Base-by-base conservation (phyloP, 2,797 vertebrate genomes). In the Columba guinea region DNA sequence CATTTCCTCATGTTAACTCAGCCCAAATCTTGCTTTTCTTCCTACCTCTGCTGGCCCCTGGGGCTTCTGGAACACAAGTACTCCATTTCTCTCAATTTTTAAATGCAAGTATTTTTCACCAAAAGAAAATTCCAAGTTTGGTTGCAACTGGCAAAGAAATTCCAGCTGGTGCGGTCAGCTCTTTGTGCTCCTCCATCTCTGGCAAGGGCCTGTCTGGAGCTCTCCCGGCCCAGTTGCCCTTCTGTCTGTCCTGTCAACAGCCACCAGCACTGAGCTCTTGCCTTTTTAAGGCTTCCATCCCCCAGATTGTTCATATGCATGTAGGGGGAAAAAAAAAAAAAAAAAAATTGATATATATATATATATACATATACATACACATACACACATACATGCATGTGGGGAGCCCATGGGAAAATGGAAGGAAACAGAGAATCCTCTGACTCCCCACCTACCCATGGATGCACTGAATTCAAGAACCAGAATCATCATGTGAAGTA, bases 121-220 rank as follows among this genome's bases (percentile, higher is more conserved):
- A 49, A 88, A 84, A 51, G 11, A 59, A 52, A 51, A 16, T n/a
- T 14, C 28, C 10, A 44, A 49, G 59, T 7, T 79, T 83, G 52
- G 18, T 56, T 83, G 28, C 60, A 83, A 68, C 18, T 62, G 30
- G 37, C 22, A 77, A 84, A 84, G 65, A 74, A 81, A 88, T 75
- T 30, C 41, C 65, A 84, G 30, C 14, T 55, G 46, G 27, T 51
- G 32, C 51, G 58, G 46, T 18, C 1, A 0, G 34, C 34, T 60
- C 39, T 73, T 81, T 1, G 0, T 0, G 1, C 32, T 80, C 51
- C 24, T 84, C 13, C 3, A 1, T 11, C 1, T 0, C 27, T 65
- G 70, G 20, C 35, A 63, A 48, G n/a, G 27, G 13, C 60, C 34
- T 81, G 39, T 60, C 63, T 80, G 7, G 4, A 82, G 58, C 16